Evolutionary conservation across 1,140 invertebrate species (phyloP), one percentile per base, ranked within the genome.

Genomic region (Matsumurasca onukii): DNA sequence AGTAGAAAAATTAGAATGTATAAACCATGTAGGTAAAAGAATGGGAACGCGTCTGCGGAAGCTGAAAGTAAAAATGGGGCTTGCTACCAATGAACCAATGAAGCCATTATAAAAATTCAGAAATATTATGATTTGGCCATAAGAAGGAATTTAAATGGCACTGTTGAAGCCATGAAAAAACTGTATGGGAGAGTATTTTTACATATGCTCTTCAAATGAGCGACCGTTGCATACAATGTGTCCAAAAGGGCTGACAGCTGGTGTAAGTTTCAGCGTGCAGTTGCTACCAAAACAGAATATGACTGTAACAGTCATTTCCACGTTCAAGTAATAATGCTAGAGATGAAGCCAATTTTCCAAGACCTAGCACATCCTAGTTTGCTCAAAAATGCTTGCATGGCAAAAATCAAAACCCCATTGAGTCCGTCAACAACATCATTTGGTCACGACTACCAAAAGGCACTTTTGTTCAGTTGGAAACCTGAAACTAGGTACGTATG

Each of bases 1-100:
- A 25, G 66, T 73, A 49, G 29, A 57, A 69, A 71, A 74, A 71
- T 27, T 72, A 1, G 67, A 74, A 68, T 71, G 69, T 62, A 57
- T 71, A 25, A 67, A 69, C 13, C 73, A 74, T 67, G 30, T 73
- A 0, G 66, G 70, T 39, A 73, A 71, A 51, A 17, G 66, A 55
- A 71, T 71, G 70, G 72, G 67, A 15, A 29, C 51, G 29, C 1
- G 64, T 12, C 62, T 71, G 25, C 48, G 64, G 39, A 45, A 22
- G n/a, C 29, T 70, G 48, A 62, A 67, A 63, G 51, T 51, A n/a
- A 27, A 57, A 9, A 22, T n/a, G 3, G 31, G 63, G 9, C 45
- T 17, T 24, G 48, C 1, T 29, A 25, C 31, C n/a, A 45, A 62
- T 29, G 30, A 31, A 51, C 68, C 57, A 31, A 67, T 64, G 45